Conservation (phyloP, 2,113 vertebrate genomes). For the Cairina moschata region DNA sequence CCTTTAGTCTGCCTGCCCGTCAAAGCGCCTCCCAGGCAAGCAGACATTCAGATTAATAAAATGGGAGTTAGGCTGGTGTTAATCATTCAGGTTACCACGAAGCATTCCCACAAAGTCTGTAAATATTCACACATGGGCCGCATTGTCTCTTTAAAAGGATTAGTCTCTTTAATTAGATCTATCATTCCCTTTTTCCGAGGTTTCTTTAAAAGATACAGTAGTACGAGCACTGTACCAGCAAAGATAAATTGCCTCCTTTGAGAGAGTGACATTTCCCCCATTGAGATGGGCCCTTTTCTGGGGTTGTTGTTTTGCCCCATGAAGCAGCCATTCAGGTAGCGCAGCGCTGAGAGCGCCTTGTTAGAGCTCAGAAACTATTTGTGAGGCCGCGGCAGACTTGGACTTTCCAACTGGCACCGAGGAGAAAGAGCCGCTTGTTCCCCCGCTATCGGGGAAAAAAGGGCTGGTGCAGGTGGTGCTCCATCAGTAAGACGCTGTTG, state of each 20-base stretch:
- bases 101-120: constrained; percentile 5
- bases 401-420: constrained; percentile 70
- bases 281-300: constrained; percentile 24
- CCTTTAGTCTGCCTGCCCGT: neutral
- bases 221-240: neutral
- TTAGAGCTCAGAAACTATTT: constrained; percentile 44
- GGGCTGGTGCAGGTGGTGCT: constrained; percentile 77
- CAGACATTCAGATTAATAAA: neutral
- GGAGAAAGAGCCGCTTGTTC: constrained; percentile 78
- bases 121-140: neutral
- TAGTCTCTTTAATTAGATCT: neutral
- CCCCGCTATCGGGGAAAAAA: neutral
- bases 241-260: constrained; percentile 53
- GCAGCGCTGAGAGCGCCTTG: constrained; percentile 54
- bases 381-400: constrained; percentile 66
- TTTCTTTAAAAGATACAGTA: constrained; percentile 22
- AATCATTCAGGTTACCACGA: neutral
- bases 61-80: neutral
- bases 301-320: constrained; percentile 11
- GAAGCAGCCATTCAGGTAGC: constrained; percentile 69
- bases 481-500: constrained; percentile 69
- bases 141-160: constrained; percentile 15
- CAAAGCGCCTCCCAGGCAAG: neutral
- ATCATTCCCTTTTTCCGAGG: neutral
- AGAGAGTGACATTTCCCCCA: constrained; percentile 26